Percentiles rank a stretch among this genome's conserved stretches.
phyloP scores from a whole-genome alignment of 2,888 invertebrate genomes.

The Ennomos quercinarius region DNA sequence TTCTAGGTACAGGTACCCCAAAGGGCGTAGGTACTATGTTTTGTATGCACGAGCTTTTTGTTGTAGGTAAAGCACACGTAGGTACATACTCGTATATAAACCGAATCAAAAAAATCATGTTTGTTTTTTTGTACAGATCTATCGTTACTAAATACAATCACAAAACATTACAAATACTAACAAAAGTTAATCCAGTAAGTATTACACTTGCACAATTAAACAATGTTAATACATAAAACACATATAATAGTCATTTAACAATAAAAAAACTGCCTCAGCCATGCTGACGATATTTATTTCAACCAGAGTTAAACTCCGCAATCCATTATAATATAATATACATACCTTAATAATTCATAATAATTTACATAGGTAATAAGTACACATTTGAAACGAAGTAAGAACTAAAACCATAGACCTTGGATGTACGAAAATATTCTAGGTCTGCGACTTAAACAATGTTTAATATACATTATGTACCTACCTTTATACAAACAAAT shows the following conservation, averaged over 20 bases:
- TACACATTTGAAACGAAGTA: too few relatives aligned
- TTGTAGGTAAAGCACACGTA: too few relatives aligned
- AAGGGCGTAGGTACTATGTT: too few relatives aligned
- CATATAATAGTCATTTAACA: constrained; percentile 44
- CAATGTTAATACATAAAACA: constrained; percentile 24
- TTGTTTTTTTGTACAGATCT: not conserved
- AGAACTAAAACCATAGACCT: too few relatives aligned
- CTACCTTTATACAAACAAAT: too few relatives aligned
- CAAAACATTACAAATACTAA: constrained; percentile 25
- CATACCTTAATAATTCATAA: not conserved
- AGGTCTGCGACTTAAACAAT: too few relatives aligned
- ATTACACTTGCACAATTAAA: constrained; percentile 8
- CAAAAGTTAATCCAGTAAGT: not conserved
- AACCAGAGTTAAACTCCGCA: constrained; percentile 65
- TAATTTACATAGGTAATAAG: not conserved
- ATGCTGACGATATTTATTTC: constrained; percentile 67
- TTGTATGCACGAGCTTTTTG: too few relatives aligned
- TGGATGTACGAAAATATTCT: too few relatives aligned
- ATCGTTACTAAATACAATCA: constrained; percentile 13
- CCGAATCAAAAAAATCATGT: too few relatives aligned
- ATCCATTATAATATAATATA: constrained; percentile 28
- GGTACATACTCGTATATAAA: too few relatives aligned
- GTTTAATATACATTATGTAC: too few relatives aligned
- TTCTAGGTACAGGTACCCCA: too few relatives aligned
- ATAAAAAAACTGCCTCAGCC: constrained; percentile 70